Conservation (phyloP, 2,797 vertebrate species). For the Masticophis lateralis region DNA sequence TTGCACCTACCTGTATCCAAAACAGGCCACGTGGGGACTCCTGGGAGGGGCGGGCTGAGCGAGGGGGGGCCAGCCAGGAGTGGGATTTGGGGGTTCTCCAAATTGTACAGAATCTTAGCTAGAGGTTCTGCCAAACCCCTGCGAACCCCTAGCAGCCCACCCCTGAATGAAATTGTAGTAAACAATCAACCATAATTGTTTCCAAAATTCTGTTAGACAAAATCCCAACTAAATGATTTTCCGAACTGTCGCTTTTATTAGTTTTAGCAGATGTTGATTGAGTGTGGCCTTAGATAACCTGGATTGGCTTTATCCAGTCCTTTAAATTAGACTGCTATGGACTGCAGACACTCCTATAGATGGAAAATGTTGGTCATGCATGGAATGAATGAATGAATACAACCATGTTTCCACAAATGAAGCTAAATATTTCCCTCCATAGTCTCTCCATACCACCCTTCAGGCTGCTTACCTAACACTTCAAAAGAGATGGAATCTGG, state of each 20-base stretch:
- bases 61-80: too few species aligned
- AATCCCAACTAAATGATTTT: neutral
- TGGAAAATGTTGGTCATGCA: neutral
- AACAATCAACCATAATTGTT: neutral
- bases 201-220: neutral
- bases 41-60: too few species aligned
- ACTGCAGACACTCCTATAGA: neutral
- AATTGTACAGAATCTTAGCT: too few species aligned
- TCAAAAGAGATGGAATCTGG: neutral
- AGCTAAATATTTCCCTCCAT: neutral
- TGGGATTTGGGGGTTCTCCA: too few species aligned
- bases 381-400: neutral
- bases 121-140: too few species aligned
- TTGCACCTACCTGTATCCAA: too few species aligned
- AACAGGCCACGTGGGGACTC: too few species aligned
- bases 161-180: neutral
- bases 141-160: too few species aligned
- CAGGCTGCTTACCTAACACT: neutral
- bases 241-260: neutral
- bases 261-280: neutral
- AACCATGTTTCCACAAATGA: neutral
- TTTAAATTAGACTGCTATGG: neutral
- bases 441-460: neutral
- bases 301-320: neutral
- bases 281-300: neutral